phyloP scores from a whole-genome alignment of 2,113 vertebrate species.

The Cercocebus atys region DNA sequence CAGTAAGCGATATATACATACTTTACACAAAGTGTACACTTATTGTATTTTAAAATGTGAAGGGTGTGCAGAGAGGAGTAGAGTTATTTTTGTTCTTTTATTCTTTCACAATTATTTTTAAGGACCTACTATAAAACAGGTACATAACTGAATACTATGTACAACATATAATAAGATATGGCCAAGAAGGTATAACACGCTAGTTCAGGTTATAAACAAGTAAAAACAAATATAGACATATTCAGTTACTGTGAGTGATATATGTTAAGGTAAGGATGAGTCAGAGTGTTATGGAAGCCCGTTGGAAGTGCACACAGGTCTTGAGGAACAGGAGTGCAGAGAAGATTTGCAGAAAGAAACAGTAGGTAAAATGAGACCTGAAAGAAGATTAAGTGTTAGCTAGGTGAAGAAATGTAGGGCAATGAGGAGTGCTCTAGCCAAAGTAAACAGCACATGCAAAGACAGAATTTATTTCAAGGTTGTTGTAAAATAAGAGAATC shows the following conservation, averaged over 20 bases:
- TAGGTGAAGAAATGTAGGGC: background rate
- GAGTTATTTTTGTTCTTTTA: background rate
- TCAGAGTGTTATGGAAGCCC: too few relatives aligned
- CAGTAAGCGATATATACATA: background rate
- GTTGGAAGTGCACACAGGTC: background rate
- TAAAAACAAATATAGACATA: background rate
- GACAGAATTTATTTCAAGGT: background rate
- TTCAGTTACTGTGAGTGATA: background rate
- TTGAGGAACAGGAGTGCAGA: background rate
- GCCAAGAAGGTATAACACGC: background rate
- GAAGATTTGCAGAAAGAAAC: background rate
- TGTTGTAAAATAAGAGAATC: background rate
- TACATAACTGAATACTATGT: background rate
- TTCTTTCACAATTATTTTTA: conserved; percentile 43
- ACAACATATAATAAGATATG: background rate
- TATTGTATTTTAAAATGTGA: conserved; percentile 24
- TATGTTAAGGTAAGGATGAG: background rate
- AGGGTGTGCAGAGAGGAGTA: background rate
- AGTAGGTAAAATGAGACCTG: background rate
- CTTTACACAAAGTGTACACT: background rate
- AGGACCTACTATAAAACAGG: background rate
- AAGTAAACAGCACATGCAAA: background rate
- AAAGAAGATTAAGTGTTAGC: background rate
- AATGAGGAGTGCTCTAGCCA: background rate
- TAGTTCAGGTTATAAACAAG: background rate